Conservation (phyloP, 2,797 vertebrate genomes). For the Gila robusta region DNA sequence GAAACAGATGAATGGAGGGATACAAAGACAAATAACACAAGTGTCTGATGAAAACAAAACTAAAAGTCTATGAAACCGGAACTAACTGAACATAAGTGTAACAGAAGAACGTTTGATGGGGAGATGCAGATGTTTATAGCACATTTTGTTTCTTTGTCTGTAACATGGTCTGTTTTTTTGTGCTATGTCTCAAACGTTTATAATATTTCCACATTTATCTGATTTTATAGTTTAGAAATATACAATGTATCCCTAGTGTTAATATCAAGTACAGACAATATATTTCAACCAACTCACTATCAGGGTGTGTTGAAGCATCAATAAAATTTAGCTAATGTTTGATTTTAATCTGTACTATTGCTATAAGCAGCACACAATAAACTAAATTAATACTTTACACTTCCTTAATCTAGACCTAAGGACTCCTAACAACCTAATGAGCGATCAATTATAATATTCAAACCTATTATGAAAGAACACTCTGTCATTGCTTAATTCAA, state of each 20-base stretch:
- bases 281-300: neutral
- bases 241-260: neutral
- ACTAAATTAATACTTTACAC: neutral
- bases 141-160: neutral
- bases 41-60: no score
- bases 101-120: neutral
- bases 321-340: neutral
- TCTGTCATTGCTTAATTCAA: neutral
- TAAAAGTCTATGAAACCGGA: no score
- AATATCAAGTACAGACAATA: neutral
- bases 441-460: neutral
- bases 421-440: constrained; percentile 10
- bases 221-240: neutral
- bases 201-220: neutral
- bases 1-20: no score
- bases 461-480: neutral
- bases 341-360: neutral
- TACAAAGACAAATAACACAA: no score
- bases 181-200: neutral
- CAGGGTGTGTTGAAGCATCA: neutral
- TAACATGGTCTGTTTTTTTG: neutral
- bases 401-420: neutral
- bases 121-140: neutral
- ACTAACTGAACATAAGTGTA: no score
- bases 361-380: neutral